Evolutionary conservation across 2,888 invertebrate species (phyloP).

Genomic region (Eutolmus rufibarbis): DNA sequence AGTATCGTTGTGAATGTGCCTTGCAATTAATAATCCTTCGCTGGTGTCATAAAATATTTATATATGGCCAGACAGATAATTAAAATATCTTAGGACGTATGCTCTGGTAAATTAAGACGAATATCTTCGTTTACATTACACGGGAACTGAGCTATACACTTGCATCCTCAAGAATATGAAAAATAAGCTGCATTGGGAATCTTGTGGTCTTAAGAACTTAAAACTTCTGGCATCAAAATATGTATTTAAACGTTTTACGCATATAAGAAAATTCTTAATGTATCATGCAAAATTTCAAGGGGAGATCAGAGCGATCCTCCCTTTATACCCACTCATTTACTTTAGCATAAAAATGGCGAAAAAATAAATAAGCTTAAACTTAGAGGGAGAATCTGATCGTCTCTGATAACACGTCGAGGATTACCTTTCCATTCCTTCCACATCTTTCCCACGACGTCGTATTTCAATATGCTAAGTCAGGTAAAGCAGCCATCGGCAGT

Average conservation of each 20-base stretch:
- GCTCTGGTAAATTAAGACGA: background rate
- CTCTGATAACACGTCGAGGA: conserved; percentile 31
- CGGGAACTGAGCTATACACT: background rate
- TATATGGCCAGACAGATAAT: background rate
- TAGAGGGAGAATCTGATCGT: conserved; percentile 12
- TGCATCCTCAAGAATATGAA: background rate
- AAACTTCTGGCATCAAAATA: background rate
- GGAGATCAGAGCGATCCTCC: background rate
- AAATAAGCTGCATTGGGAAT: background rate
- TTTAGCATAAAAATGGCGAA: background rate
- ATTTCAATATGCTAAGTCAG: conserved; percentile 18
- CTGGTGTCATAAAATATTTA: background rate
- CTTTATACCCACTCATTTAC: background rate
- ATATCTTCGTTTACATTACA: background rate
- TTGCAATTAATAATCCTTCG: background rate
- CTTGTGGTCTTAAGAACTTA: background rate
- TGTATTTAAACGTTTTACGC: too few species aligned
- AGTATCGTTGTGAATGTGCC: background rate
- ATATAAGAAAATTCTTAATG: background rate
- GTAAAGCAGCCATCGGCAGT: conserved; percentile 27
- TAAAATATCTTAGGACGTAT: background rate
- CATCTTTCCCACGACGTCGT: conserved; percentile 34
- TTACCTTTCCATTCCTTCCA: conserved; percentile 13
- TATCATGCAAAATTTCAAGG: background rate
- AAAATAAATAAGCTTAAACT: background rate